Percentiles rank a stretch among this genome's conserved stretches.
These are phyloP conservation scores for Equus quagga DNA, from an alignment of 2,113 vertebrate species.

Conservation along the genomic window DNA sequence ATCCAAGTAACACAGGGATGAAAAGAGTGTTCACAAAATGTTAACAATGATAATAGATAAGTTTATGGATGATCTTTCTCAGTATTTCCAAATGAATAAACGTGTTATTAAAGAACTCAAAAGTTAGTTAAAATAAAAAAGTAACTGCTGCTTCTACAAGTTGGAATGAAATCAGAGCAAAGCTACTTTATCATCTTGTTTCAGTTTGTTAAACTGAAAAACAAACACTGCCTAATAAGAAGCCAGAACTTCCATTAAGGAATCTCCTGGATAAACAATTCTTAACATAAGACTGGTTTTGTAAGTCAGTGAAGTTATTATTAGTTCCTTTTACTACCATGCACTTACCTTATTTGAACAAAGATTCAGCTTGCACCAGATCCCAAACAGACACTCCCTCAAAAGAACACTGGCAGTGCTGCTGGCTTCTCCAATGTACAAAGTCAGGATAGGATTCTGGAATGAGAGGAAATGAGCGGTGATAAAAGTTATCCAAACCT, in stretches of 20 bases:
- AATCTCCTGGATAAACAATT: conserved; percentile 8
- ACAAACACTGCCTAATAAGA: not conserved
- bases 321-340: not conserved
- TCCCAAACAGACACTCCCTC: conserved; percentile 35
- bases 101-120: not conserved
- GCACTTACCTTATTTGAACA: conserved; percentile 82
- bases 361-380: conserved; percentile 67
- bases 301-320: not conserved
- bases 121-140: not conserved
- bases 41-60: not conserved
- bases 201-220: conserved; percentile 25
- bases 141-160: not conserved
- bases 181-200: not conserved
- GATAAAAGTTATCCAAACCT: conserved; percentile 29
- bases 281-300: not conserved
- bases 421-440: conserved; percentile 70
- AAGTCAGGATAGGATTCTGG: conserved; percentile 83
- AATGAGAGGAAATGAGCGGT: conserved; percentile 78
- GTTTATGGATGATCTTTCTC: not conserved
- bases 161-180: not conserved
- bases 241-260: not conserved
- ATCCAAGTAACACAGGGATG: not conserved
- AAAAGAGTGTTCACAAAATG: not conserved
- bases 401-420: conserved; percentile 55
- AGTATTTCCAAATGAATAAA: not conserved